Base-by-base conservation (phyloP, 2,113 vertebrate species). In the Drymodes brunneopygia region DNA sequence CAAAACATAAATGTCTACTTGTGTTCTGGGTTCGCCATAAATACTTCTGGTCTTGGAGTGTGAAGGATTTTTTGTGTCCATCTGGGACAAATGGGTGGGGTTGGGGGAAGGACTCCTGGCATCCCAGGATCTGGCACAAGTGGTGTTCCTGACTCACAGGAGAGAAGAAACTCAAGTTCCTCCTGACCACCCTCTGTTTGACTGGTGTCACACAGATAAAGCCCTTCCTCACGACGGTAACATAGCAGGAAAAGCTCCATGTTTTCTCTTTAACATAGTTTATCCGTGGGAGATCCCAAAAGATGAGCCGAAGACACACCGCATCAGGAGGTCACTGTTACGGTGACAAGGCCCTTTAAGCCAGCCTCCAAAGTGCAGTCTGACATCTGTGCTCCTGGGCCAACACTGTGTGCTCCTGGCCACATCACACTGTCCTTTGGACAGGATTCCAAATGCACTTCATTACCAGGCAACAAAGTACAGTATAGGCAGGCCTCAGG, bases 11-110 rank as follows among this genome's bases (percentile, higher is more conserved):
- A 10, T 12, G 33, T 11, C 9, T 4, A 1, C 16, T 15, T 24
- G 1, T 12, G 2, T 21, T 38, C 10, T 4, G 7, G 2, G 5
- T 47, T 61, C 21, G 10, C 6, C 36, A 3, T 24, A 36, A 66
- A 33, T 23, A 35, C 1, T 31, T 20, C 17, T 0, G 0, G 6
- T 3, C n/a, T 23, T 4, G 8, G 21, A 22, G 22, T 10, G 5
- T 18, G 33, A 35, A 21, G 5, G 18, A 9, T 45, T 6, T 1
- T 54, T 11, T 5, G 19, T 25, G 5, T 10, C 21, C 42, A 6
- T 75, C 14, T 56, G 27, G 4, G 15, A 10, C 31, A 13, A 1
- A 15, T 42, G 11, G 0, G 25, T 38, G 29, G 3, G 11, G 10
- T 1, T 42, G 31, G 4, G 5, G 22, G 16, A 18, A 36, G 21